phyloP scores from a whole-genome alignment of 2,797 vertebrate species.

The Macropodus opercularis region DNA sequence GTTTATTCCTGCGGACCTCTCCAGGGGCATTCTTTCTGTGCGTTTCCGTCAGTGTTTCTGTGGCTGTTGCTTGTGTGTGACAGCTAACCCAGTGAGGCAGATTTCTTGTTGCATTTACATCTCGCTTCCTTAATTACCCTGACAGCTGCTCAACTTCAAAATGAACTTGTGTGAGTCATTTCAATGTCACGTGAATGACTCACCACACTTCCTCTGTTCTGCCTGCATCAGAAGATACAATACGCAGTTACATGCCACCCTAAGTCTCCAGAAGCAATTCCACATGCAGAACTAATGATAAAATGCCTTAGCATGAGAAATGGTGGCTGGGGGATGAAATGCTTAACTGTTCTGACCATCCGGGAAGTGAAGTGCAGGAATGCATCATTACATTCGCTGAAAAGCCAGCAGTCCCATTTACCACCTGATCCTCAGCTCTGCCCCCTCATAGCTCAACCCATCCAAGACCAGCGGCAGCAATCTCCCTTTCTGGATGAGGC shows the following conservation, averaged over 20 bases:
- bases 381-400: constrained; percentile 40
- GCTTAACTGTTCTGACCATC: constrained; percentile 32
- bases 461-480: constrained; percentile 50
- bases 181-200: no score
- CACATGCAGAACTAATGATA: constrained; percentile 37
- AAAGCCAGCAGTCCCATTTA: constrained; percentile 47
- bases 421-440: constrained; percentile 69
- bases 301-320: constrained; percentile 21
- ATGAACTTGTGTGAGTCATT: constrained; percentile 15
- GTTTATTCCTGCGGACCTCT: constrained; percentile 49
- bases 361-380: constrained; percentile 46
- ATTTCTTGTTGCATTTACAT: constrained; percentile 30
- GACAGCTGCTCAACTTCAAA: constrained; percentile 40
- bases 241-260: constrained; percentile 25
- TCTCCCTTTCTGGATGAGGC: constrained; percentile 37
- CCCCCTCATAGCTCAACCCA: constrained; percentile 42
- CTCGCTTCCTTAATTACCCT: constrained; percentile 36
- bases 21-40: constrained; percentile 6
- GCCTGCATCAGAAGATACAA: constrained; percentile 22
- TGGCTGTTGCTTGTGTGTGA: constrained; percentile 48
- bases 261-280: constrained; percentile 16
- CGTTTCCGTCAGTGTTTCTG: constrained; percentile 43
- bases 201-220: constrained; percentile 2
- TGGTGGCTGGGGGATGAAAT: constrained; percentile 28
- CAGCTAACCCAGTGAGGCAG: constrained; percentile 50